Evolutionary conservation across 2,113 vertebrate genomes (phyloP).

Genomic region (Lophura nycthemera): DNA sequence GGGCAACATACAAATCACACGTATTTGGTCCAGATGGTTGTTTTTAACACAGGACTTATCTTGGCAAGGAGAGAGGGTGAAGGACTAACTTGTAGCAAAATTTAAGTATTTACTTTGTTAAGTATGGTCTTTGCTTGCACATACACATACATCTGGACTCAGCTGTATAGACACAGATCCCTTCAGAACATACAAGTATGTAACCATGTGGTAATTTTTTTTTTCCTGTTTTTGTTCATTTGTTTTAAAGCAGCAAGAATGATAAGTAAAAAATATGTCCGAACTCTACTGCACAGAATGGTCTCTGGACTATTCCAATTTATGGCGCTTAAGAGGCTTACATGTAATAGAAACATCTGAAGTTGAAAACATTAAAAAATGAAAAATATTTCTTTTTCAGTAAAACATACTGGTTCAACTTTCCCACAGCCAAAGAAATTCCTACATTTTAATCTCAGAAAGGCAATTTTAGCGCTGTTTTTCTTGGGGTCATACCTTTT

Average conservation of each 20-base stretch:
- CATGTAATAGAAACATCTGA: not conserved
- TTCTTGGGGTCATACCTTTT: not conserved
- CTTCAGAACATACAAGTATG: not conserved
- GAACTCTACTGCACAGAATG: not conserved
- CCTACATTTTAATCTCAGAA: not conserved
- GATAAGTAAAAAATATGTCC: not conserved
- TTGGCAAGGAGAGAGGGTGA: not conserved
- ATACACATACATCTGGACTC: not conserved
- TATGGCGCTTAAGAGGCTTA: not conserved
- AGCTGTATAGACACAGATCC: not conserved
- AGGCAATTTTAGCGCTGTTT: not conserved
- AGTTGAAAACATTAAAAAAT: not conserved
- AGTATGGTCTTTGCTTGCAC: not conserved
- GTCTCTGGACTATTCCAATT: not conserved
- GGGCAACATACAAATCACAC: not conserved
- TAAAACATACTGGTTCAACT: not conserved
- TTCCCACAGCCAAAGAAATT: not conserved
- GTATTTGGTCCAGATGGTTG: not conserved
- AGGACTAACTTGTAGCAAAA: not conserved
- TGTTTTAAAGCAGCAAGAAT: not conserved
- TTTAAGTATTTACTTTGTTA: not conserved
- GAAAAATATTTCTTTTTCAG: not conserved
- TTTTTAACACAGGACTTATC: not conserved
- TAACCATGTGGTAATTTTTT: not conserved
- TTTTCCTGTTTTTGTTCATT: not conserved